A percentile compares a stretch with the other conserved stretches of the same genome.
Conservation (phyloP, 2,888 invertebrate species). For the Microctonus brassicae region DNA sequence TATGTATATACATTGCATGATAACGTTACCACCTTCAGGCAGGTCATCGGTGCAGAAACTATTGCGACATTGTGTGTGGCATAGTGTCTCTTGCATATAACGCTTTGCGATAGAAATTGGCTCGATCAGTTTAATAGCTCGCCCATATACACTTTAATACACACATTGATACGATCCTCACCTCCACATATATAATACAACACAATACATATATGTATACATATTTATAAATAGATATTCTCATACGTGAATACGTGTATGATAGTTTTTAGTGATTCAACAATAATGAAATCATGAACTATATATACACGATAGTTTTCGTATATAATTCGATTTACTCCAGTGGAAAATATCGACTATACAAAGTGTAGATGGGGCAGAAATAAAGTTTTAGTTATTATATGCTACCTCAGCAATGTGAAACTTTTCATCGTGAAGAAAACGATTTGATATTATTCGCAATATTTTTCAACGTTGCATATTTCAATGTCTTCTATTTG, state of each 20-base stretch:
- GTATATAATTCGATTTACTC: not conserved
- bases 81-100: constrained; percentile 2
- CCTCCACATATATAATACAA: too few relatives aligned
- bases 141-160: constrained; percentile 7
- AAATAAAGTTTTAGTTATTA: constrained; percentile 21
- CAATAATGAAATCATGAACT: constrained; percentile 2
- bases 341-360: not conserved
- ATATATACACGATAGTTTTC: not conserved
- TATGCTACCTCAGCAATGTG: constrained; percentile 10
- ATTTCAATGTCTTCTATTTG: not conserved
- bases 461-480: constrained; percentile 4
- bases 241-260: not conserved
- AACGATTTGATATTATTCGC: constrained; percentile 2
- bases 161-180: not conserved
- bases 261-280: constrained; percentile 1
- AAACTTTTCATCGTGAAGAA: not conserved
- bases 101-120: constrained; percentile 12
- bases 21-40: constrained; percentile 16
- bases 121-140: constrained; percentile 15
- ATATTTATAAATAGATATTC: not conserved
- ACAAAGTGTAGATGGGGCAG: not conserved
- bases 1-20: too few relatives aligned
- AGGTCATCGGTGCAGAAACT: constrained; percentile 18
- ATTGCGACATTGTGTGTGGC: constrained; percentile 11
- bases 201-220: not conserved